phyloP scores from a whole-genome alignment of 2,888 invertebrate species.

The Aphodius granarius region DNA sequence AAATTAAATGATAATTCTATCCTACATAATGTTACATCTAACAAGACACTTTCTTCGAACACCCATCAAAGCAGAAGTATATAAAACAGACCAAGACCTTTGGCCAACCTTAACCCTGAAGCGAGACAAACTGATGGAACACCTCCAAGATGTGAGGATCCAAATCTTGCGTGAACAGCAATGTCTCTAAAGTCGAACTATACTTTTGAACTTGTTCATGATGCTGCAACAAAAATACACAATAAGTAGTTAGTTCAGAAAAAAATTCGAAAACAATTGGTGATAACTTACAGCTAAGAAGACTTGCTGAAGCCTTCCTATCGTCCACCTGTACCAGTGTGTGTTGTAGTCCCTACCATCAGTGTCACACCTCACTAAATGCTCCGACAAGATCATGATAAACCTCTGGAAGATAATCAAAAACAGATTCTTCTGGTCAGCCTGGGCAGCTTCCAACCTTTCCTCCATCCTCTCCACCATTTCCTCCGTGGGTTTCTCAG shows the following conservation, averaged over 20 bases:
- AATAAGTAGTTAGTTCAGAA: constrained; percentile 13
- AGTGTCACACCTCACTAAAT: constrained; percentile 90
- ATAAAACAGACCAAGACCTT: neutral
- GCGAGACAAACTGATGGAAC: constrained; percentile 95
- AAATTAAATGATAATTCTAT: neutral
- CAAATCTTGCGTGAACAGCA: constrained; percentile 94
- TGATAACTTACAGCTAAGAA: constrained; percentile 78
- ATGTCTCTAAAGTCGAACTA: constrained; percentile 90
- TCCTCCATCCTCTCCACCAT: constrained; percentile 96
- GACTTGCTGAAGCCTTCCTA: constrained; percentile 92
- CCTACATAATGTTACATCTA: neutral
- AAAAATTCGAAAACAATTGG: constrained; percentile 6
- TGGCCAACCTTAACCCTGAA: constrained; percentile 64
- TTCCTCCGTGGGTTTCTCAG: constrained; percentile 73
- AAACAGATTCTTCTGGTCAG: constrained; percentile 95
- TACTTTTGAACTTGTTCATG: constrained; percentile 97
- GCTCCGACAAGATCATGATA: constrained; percentile 96
- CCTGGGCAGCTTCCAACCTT: constrained; percentile 89
- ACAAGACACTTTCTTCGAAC: neutral
- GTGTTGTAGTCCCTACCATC: constrained; percentile 92
- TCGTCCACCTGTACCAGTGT: constrained; percentile 95
- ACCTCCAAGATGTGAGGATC: constrained; percentile 95
- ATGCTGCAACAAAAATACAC: constrained; percentile 69
- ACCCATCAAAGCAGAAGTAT: neutral
- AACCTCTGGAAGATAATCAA: constrained; percentile 97